Evolutionary conservation across 1,140 invertebrate genomes (phyloP).

Genomic region (Vanessa atalanta): DNA sequence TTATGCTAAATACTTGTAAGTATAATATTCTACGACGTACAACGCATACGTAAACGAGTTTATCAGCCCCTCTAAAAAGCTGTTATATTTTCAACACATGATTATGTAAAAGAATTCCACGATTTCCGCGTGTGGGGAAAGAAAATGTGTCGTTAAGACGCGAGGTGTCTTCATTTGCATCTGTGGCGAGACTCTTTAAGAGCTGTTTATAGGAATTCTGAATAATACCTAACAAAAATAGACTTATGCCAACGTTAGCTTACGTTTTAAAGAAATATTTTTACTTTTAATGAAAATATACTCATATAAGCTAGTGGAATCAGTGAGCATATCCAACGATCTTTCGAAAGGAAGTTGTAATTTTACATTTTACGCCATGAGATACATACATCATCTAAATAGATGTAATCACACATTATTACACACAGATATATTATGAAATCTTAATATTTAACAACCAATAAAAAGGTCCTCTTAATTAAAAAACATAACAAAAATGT

Average conservation of each 20-base stretch:
- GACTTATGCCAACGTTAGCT: background rate
- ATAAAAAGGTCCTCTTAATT: background rate
- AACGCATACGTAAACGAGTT: slow-evolving; percentile 62
- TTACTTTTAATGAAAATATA: no score
- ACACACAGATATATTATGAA: background rate
- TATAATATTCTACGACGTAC: slow-evolving; percentile 59
- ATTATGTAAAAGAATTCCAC: slow-evolving; percentile 80
- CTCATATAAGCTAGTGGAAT: no score
- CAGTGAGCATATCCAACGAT: no score
- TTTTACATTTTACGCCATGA: no score
- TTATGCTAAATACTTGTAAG: slow-evolving; percentile 72
- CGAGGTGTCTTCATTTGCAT: slow-evolving; percentile 68
- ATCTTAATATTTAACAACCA: background rate
- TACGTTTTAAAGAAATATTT: no score
- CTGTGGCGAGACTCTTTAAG: slow-evolving; percentile 43
- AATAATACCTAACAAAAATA: slow-evolving; percentile 9
- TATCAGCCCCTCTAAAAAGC: slow-evolving; percentile 74
- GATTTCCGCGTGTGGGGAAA: slow-evolving; percentile 63
- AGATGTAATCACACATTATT: background rate
- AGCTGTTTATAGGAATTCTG: slow-evolving; percentile 22
- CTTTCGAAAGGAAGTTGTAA: no score
- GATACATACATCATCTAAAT: no score
- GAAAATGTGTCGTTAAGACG: slow-evolving; percentile 73
- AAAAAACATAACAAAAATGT: slow-evolving; percentile 5
- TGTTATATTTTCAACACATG: slow-evolving; percentile 80